phyloP scores from a whole-genome alignment of 53 echinoderm and acorn worm species.

The Arbacia lixula region DNA sequence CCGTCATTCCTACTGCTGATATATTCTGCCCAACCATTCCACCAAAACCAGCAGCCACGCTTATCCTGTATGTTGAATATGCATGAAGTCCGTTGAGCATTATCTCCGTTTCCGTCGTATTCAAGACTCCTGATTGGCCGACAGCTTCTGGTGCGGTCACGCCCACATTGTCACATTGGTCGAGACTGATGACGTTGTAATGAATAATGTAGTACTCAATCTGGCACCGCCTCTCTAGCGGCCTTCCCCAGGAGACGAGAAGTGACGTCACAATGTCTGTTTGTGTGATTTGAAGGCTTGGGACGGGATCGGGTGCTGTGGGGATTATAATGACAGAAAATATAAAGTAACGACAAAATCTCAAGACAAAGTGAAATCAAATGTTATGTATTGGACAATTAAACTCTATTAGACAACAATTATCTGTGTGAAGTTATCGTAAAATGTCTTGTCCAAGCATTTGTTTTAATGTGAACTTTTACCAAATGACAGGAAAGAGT shows the following conservation, averaged over 20 bases:
- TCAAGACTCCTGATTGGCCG: slow-evolving; percentile 29
- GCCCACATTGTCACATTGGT: slow-evolving; percentile 19
- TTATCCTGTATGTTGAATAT: slow-evolving; percentile 41
- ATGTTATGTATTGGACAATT: too few relatives aligned
- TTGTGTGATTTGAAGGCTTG: neutral
- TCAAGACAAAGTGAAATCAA: too few relatives aligned
- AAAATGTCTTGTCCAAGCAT: too few relatives aligned
- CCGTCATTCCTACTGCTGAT: neutral
- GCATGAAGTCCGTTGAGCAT: slow-evolving; percentile 21
- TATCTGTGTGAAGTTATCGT: too few relatives aligned
- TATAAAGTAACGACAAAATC: neutral
- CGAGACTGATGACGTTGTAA: slow-evolving; percentile 36
- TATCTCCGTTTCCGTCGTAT: neutral
- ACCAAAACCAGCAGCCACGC: slow-evolving; percentile 2
- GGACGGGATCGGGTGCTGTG: slow-evolving; percentile 35
- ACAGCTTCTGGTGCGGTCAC: neutral
- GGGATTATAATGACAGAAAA: neutral
- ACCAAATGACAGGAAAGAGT: too few relatives aligned
- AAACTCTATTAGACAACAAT: too few relatives aligned
- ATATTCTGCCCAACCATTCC: slow-evolving; percentile 4
- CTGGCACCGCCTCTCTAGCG: slow-evolving; percentile 4
- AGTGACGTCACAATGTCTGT: slow-evolving; percentile 1
- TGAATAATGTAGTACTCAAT: slow-evolving; percentile 23
- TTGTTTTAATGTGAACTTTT: too few relatives aligned
- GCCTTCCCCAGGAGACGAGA: slow-evolving; percentile 5